Evolutionary conservation across 2,888 invertebrate genomes (phyloP).

Genomic region (Drosophila merina): DNA sequence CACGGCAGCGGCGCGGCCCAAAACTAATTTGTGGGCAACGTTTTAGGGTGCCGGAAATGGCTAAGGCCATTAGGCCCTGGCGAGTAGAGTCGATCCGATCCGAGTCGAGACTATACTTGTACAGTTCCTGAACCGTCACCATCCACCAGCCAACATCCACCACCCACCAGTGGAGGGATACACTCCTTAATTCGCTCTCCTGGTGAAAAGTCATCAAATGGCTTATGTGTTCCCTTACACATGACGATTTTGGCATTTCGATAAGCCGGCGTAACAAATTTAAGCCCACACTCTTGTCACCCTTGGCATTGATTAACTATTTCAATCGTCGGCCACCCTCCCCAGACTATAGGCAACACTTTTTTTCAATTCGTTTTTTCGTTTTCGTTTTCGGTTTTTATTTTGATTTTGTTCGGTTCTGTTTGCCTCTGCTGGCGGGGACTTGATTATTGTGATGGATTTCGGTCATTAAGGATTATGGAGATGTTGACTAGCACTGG

Average conservation of each 20-base stretch:
- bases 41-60: constrained; percentile 74
- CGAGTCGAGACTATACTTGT: constrained; percentile 14
- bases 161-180: too few species aligned
- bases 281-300: constrained; percentile 45
- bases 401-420: constrained; percentile 27
- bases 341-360: constrained; percentile 49
- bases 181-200: constrained; percentile 28
- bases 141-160: not conserved
- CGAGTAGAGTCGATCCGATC: constrained; percentile 12
- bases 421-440: constrained; percentile 1
- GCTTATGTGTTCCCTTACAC: constrained; percentile 56
- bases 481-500: constrained; percentile 43
- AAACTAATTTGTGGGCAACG: constrained; percentile 78
- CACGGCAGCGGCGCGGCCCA: constrained; percentile 66
- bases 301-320: constrained; percentile 74
- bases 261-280: constrained; percentile 74
- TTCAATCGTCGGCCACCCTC: constrained; percentile 33
- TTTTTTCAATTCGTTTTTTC: constrained; percentile 21
- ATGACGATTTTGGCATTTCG: constrained; percentile 73
- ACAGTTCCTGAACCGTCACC: constrained; percentile 1
- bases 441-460: constrained; percentile 75
- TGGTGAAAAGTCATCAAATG: constrained; percentile 51
- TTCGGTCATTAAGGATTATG: constrained; percentile 60
- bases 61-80: constrained; percentile 70
- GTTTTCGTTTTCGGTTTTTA: constrained; percentile 10